phyloP scores from a whole-genome alignment of 2,888 invertebrate genomes.

The Cryptocephalus primarius region DNA sequence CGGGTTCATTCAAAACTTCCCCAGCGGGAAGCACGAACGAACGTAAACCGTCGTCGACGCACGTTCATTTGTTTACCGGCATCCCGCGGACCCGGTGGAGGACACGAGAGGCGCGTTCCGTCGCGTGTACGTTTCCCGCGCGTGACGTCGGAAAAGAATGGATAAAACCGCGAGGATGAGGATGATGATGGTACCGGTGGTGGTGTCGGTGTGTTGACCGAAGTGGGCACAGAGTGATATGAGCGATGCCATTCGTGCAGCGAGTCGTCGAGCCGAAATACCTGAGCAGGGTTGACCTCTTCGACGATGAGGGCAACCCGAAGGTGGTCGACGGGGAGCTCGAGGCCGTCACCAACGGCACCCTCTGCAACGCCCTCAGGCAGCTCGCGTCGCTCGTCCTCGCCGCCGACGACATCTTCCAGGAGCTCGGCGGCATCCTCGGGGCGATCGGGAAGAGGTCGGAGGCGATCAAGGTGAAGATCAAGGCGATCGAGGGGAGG shows the following conservation, averaged over 20 bases:
- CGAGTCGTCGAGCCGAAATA: constrained; percentile 72
- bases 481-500: constrained; percentile 58
- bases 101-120: not conserved
- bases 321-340: constrained; percentile 63
- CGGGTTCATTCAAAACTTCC: too few species aligned
- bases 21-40: too few species aligned
- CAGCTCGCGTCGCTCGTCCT: constrained; percentile 78
- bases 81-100: not conserved
- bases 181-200: too few species aligned
- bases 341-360: constrained; percentile 78
- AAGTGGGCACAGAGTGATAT: not conserved
- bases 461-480: constrained; percentile 55
- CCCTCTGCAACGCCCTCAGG: constrained; percentile 70
- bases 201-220: not conserved
- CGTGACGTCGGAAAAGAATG: not conserved
- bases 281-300: constrained; percentile 58
- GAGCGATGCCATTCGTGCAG: constrained; percentile 74
- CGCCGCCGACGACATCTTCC: constrained; percentile 77
- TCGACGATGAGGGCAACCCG: constrained; percentile 47
- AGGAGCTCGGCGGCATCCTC: constrained; percentile 66
- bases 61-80: not conserved
- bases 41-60: too few species aligned
- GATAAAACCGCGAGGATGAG: too few species aligned
- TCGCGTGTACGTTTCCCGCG: not conserved
- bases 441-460: constrained; percentile 64